Conservation (phyloP, 2,113 vertebrate species). For the Larimichthys polyactis region DNA sequence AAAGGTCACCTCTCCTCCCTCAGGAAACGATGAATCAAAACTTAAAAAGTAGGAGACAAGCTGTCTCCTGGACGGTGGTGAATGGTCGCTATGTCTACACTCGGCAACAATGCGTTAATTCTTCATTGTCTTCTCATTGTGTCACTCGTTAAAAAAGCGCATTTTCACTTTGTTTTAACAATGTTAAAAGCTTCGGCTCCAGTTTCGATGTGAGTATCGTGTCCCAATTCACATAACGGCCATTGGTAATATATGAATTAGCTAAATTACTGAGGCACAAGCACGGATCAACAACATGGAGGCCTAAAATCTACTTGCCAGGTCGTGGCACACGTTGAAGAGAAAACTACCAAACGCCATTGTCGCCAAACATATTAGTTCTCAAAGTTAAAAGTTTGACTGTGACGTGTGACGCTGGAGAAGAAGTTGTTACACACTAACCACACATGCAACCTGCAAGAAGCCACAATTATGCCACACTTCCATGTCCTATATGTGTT, state of each 20-base stretch:
- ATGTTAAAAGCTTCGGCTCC: neutral
- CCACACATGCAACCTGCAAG: neutral
- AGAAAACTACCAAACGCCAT: neutral
- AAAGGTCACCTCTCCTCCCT: constrained; percentile 29
- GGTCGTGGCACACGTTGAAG: no score
- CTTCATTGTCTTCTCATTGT: neutral
- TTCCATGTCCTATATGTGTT: neutral
- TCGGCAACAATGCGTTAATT: neutral
- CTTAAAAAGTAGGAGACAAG: constrained; percentile 13
- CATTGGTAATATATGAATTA: neutral
- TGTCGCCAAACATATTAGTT: neutral
- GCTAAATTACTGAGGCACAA: neutral
- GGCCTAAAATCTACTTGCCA: neutral
- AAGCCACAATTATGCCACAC: neutral
- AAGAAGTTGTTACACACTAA: neutral
- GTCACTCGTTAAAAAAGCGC: neutral
- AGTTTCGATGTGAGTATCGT: neutral
- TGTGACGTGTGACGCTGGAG: no score
- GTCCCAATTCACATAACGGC: neutral
- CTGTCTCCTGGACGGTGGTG: neutral
- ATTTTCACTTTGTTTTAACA: neutral
- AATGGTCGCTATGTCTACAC: neutral
- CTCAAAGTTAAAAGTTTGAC: neutral
- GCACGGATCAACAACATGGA: neutral
- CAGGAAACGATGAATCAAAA: constrained; percentile 39